These are phyloP conservation scores for Pristionchus exspectatus DNA, from an alignment of 2,888 invertebrate genomes.

Conservation along the genomic window DNA sequence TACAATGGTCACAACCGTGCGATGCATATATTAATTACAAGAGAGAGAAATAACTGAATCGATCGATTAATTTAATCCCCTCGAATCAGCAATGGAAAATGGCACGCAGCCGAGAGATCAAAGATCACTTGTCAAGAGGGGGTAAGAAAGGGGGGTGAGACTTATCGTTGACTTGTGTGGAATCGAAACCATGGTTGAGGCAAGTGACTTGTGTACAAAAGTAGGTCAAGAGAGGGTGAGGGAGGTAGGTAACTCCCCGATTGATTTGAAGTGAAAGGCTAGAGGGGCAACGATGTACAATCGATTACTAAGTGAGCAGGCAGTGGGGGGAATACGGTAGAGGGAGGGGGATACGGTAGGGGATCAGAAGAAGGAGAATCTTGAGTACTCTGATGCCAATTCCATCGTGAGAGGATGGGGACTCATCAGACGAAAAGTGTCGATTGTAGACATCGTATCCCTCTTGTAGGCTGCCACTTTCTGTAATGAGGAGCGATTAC, in stretches of 20 bases:
- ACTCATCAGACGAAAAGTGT: slow-evolving; percentile 77
- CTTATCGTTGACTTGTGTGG: slow-evolving; percentile 39
- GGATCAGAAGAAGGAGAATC: slow-evolving; percentile 69
- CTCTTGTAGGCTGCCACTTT: slow-evolving; percentile 78
- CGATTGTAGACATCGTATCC: slow-evolving; percentile 77
- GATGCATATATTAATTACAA: slow-evolving; percentile 7
- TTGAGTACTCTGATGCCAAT: slow-evolving; percentile 75
- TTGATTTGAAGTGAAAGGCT: background rate
- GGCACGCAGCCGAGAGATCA: slow-evolving; percentile 43
- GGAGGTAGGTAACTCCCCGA: background rate
- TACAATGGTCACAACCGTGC: slow-evolving; percentile 9
- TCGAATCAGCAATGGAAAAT: slow-evolving; percentile 24
- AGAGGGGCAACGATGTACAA: background rate
- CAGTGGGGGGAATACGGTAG: slow-evolving; percentile 38
- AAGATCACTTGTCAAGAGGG: slow-evolving; percentile 31
- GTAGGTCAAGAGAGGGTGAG: background rate
- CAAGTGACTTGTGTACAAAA: slow-evolving; percentile 21
- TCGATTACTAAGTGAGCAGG: background rate
- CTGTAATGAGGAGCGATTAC: slow-evolving; percentile 63
- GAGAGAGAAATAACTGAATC: background rate
- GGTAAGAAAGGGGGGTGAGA: background rate
- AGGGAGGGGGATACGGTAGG: slow-evolving; percentile 22
- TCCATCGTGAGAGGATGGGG: slow-evolving; percentile 78
- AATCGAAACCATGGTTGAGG: background rate
- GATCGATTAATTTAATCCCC: slow-evolving; percentile 28